Evolutionary conservation across 2,797 vertebrate species (phyloP).

Genomic region (Scleropages formosus): DNA sequence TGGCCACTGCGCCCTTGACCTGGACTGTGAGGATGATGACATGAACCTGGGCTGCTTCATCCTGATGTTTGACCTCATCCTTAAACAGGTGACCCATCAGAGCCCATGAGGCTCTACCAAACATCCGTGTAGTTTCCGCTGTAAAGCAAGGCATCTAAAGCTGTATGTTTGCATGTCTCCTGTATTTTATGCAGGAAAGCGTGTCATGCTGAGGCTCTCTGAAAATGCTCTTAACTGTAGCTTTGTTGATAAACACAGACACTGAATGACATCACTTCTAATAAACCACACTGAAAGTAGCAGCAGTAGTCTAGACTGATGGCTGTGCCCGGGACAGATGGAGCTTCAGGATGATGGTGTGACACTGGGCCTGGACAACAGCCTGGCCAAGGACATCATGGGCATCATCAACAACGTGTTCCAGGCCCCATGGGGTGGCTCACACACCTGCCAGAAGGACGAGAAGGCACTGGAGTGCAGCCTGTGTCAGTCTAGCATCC

Average conservation of each 20-base stretch:
- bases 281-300: background rate
- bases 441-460: slow-evolving; percentile 95
- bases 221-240: background rate
- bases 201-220: too few relatives aligned
- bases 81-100: slow-evolving; percentile 84
- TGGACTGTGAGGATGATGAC: slow-evolving; percentile 96
- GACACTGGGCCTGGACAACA: slow-evolving; percentile 91
- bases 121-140: too few relatives aligned
- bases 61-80: slow-evolving; percentile 97
- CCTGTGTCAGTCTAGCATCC: slow-evolving; percentile 96
- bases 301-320: background rate
- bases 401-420: slow-evolving; percentile 98
- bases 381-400: slow-evolving; percentile 91
- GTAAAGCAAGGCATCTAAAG: too few relatives aligned
- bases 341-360: slow-evolving; percentile 96
- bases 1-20: slow-evolving; percentile 86
- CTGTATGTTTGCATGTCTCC: too few relatives aligned
- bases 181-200: too few relatives aligned
- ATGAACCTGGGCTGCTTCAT: slow-evolving; percentile 99
- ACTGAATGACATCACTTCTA: background rate
- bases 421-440: slow-evolving; percentile 97
- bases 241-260: background rate
- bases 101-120: too few relatives aligned
- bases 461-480: slow-evolving; percentile 91
- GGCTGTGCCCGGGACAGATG: slow-evolving; percentile 74